These are phyloP conservation scores for Pteronotus mesoamericanus DNA, from an alignment of 2,797 vertebrate species.

Conservation along the genomic window DNA sequence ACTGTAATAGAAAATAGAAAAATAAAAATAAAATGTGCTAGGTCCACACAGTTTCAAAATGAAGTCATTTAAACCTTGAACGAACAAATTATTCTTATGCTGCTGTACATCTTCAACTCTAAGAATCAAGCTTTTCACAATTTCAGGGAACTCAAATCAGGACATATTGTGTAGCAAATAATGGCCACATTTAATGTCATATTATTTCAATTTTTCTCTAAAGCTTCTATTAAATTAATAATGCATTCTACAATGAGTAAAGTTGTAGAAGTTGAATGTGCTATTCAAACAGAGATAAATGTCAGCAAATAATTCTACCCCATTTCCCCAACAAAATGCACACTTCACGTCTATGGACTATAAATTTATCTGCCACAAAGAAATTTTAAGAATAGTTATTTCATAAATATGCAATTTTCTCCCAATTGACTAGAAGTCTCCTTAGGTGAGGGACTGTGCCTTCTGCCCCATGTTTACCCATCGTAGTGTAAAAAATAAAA, in stretches of 20 bases:
- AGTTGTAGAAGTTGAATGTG: background rate
- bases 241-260: background rate
- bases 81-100: background rate
- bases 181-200: background rate
- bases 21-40: background rate
- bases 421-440: background rate
- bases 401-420: background rate
- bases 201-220: background rate
- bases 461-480: background rate
- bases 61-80: background rate
- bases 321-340: background rate
- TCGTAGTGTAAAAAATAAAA: background rate
- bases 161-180: background rate
- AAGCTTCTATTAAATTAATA: slow-evolving; percentile 17
- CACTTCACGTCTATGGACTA: background rate
- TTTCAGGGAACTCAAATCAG: background rate
- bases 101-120: background rate
- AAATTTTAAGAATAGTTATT: background rate
- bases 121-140: background rate
- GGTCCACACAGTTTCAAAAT: background rate
- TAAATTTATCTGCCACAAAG: background rate
- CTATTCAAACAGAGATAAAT: background rate
- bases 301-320: background rate
- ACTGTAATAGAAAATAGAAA: background rate
- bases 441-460: background rate